These are phyloP conservation scores for Sarcophaga caerulescens DNA, from an alignment of 2,888 invertebrate genomes.

Conservation along the genomic window DNA sequence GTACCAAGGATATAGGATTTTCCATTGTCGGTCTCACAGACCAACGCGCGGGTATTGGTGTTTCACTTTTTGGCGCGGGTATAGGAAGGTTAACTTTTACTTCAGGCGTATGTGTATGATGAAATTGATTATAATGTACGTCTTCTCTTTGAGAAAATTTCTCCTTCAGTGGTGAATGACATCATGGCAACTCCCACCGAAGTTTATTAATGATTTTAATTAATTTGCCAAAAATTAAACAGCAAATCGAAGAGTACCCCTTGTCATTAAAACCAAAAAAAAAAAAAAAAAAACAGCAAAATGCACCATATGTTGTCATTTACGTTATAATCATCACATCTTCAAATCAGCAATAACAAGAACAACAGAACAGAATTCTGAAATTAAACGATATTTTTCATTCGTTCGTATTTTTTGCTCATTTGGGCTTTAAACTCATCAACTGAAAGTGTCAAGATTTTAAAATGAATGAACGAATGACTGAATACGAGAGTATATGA, in stretches of 20 bases:
- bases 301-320: constrained; percentile 56
- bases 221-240: neutral
- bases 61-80: no score
- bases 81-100: no score
- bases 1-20: no score
- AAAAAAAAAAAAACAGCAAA: neutral
- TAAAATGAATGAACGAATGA: constrained; percentile 22
- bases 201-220: constrained; percentile 34
- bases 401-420: neutral
- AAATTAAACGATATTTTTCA: constrained; percentile 35
- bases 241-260: neutral
- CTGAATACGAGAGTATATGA: constrained; percentile 2
- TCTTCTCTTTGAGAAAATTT: no score
- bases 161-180: no score
- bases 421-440: constrained; percentile 36
- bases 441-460: constrained; percentile 56
- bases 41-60: no score
- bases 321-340: constrained; percentile 58
- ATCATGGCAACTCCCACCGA: no score
- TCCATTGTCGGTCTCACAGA: no score
- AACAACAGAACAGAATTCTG: neutral
- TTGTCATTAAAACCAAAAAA: no score
- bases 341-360: constrained; percentile 33
- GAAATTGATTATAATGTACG: no score
- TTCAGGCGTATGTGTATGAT: no score